Conservation (phyloP, 2,113 vertebrate genomes). For the Ciconia maguari region DNA sequence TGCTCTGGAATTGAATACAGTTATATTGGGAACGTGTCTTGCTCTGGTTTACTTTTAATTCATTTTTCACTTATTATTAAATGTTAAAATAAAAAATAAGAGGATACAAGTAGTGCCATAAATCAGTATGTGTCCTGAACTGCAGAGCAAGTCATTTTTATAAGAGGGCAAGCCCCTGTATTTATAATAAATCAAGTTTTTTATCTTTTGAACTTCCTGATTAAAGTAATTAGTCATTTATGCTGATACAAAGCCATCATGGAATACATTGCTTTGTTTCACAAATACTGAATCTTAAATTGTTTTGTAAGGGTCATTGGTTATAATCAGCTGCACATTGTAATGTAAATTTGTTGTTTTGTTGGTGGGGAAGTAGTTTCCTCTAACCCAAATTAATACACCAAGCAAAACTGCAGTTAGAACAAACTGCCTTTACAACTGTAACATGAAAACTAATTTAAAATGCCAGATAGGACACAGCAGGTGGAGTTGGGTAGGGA, state of each 20-base stretch:
- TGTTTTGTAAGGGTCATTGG: not conserved
- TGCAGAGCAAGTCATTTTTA: not conserved
- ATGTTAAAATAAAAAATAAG: slow-evolving; percentile 13
- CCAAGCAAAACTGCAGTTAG: not conserved
- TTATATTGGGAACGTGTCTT: not conserved
- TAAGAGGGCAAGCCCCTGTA: not conserved
- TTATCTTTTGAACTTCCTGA: slow-evolving; percentile 43
- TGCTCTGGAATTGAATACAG: not conserved
- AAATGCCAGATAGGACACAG: not conserved
- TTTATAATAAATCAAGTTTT: slow-evolving; percentile 32
- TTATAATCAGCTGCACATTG: not conserved
- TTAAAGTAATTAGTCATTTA: slow-evolving; percentile 60
- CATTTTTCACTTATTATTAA: not conserved
- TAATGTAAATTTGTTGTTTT: not conserved
- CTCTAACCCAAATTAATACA: not conserved
- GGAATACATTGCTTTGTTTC: not conserved
- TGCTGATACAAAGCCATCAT: slow-evolving; percentile 5
- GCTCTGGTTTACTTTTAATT: slow-evolving; percentile 25
- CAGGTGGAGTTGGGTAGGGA: not conserved
- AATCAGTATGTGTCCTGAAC: slow-evolving; percentile 14
- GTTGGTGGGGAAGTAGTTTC: not conserved
- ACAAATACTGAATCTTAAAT: not conserved
- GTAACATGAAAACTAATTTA: not conserved
- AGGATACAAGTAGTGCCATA: not conserved
- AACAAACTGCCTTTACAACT: not conserved